Base-by-base conservation (phyloP, 2,888 invertebrate genomes). In the Drosophila trichaetosa region DNA sequence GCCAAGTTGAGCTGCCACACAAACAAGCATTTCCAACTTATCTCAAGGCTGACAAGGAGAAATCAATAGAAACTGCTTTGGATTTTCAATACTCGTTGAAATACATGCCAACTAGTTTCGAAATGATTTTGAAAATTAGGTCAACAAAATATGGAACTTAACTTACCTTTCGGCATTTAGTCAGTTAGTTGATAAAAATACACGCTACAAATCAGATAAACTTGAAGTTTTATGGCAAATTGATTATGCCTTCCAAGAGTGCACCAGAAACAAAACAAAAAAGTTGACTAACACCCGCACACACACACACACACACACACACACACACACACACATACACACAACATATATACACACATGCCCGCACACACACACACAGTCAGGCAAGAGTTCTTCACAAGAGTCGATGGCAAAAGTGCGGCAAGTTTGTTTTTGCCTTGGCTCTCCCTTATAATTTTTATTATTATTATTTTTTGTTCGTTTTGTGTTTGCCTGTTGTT, bases 381-480 rank as follows among this genome's bases (percentile, higher is more conserved):
- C 10, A 40, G n/a, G 24, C 40, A 49, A 54, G 38, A 33, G 57
- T 31, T 48, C 24, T 46, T 52, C 10, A 27, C 4, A n/a, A 52
- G 33, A 33, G 24, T 36, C 24, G 24, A 48, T 34, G 46, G 31
- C 52, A 46, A 36, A 40, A 31, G 40, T 34, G 42, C 13, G 46
- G 21, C 21, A 34, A 21, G 38, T 53, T 21, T 60, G 27, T 52
- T 73, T 36, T 42, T 31, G 16, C 27, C 56, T 59, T 57, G 48
- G 38, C 27, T 56, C 53, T 52, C 74, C 56, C 68, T 69, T 77
- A 65, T 62, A 57, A 61, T 67, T 60, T 48, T 52, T 58, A 24
- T 49, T 49, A 16, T 46, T 24, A 8, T 40, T 40, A 10, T 27
- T 49, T 18, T 49, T 27, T 49, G 16, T 16, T 16, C 34, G 36